phyloP scores from a whole-genome alignment of 2,888 invertebrate genomes.

The Melieria omissa region DNA sequence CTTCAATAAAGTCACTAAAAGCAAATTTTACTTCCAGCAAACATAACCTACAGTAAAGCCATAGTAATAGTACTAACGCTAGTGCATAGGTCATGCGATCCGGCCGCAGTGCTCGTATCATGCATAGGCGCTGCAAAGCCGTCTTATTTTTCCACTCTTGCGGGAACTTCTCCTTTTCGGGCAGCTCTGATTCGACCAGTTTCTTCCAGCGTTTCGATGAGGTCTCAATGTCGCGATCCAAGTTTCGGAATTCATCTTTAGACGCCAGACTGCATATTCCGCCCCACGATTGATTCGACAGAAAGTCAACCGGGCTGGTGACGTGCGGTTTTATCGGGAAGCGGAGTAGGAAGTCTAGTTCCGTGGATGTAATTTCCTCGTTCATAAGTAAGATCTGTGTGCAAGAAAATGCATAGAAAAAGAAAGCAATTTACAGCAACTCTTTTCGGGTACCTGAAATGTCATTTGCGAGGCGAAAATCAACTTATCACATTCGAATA shows the following conservation, averaged over 20 bases:
- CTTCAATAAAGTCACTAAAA: slow-evolving; percentile 90
- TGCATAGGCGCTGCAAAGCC: slow-evolving; percentile 91
- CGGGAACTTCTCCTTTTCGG: slow-evolving; percentile 96
- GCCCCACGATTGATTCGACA: slow-evolving; percentile 93
- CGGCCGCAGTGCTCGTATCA: slow-evolving; percentile 92
- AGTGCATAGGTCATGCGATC: slow-evolving; percentile 98
- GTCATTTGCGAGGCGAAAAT: slow-evolving; percentile 97
- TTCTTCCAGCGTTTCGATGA: slow-evolving; percentile 98
- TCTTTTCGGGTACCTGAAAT: slow-evolving; percentile 76
- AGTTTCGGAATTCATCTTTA: slow-evolving; percentile 90
- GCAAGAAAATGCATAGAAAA: neutral
- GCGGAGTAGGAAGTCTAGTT: slow-evolving; percentile 91
- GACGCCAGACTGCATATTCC: slow-evolving; percentile 91
- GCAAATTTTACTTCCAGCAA: neutral
- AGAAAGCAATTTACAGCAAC: neutral
- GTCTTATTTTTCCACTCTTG: slow-evolving; percentile 99
- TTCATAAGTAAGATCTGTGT: slow-evolving; percentile 84
- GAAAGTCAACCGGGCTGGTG: slow-evolving; percentile 93
- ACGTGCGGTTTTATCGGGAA: slow-evolving; percentile 94
- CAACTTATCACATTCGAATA: slow-evolving; percentile 96
- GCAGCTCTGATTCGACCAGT: slow-evolving; percentile 92
- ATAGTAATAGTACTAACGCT: slow-evolving; percentile 71
- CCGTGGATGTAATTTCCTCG: slow-evolving; percentile 85
- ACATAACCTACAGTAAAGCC: neutral
- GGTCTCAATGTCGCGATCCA: slow-evolving; percentile 95